Base-by-base conservation (phyloP, 1,140 invertebrate genomes). In the Heliconius himera region DNA sequence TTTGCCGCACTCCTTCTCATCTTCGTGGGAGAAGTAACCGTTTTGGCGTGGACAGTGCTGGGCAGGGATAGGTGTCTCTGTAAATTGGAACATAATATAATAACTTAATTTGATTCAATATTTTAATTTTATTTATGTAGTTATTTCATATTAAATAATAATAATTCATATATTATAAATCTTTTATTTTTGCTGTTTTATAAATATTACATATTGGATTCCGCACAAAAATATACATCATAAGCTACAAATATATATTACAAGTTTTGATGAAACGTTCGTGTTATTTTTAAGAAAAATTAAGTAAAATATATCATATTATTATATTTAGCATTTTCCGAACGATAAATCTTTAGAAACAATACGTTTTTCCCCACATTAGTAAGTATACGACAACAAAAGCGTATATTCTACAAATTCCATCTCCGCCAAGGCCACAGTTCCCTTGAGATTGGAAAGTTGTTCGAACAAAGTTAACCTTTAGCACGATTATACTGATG, bases 11-110 rank as follows among this genome's bases (percentile, higher is more conserved):
- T 97, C 96, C 20, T 95, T 96, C 0, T 94, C 88, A 77, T 98
- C 96, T 85, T 97, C 97, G 90, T 99, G 98, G 0, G 97, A 96
- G 91, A 98, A 99, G 91, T 98, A 98, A 1, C 98, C 98, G 84
- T 98, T 97, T 90, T 96, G 96, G 60, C 98, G 96, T 0, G 96
- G 97, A 89, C 98, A 99, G 88, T 98, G 96, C 26, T 95, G 87
- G 4, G 96, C 94, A 0, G 97, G 96, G 77, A 96, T 96, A 0
- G 98, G 97, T 3, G 95, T 95, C 90, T 98, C 98, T 98, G 94
- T 73, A 54, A 71, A 51, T 8, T 90, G 92, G 77, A 51, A 81
- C 16, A 46, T 16, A 11, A 41, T 6, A 41, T 41, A 41, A 36
- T 8, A 36, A 36, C 6, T 36, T 36, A 36, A 36, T 36, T 36